A percentile compares a stretch with the other conserved stretches of the same genome.
phyloP scores from a whole-genome alignment of 1,140 invertebrate genomes.

The Heliconius himera region DNA sequence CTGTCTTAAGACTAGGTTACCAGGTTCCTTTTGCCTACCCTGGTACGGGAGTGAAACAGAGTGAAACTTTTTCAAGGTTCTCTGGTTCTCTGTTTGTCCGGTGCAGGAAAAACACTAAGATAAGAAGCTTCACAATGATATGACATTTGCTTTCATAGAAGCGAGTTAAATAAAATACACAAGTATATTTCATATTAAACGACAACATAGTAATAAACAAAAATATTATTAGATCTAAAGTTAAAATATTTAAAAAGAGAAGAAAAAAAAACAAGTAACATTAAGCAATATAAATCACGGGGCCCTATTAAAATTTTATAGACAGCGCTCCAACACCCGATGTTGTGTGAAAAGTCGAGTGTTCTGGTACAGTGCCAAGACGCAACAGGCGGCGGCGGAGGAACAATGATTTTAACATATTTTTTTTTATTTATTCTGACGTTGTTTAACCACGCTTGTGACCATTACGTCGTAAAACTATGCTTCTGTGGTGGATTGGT shows the following conservation, averaged over 20 bases:
- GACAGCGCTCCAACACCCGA: conserved; percentile 38
- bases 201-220: not conserved
- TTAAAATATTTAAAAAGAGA: not conserved
- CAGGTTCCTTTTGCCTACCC: too few relatives aligned
- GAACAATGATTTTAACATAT: conserved; percentile 13
- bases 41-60: too few relatives aligned
- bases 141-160: too few relatives aligned
- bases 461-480: not conserved
- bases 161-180: too few relatives aligned
- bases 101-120: too few relatives aligned
- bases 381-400: conserved; percentile 46
- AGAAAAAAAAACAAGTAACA: not conserved
- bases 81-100: too few relatives aligned
- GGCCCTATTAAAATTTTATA: conserved; percentile 39
- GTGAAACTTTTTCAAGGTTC: too few relatives aligned
- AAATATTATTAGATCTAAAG: not conserved
- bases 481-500: not conserved
- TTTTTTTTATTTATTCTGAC: not conserved
- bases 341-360: conserved; percentile 42
- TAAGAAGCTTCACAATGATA: too few relatives aligned
- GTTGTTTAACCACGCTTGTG: conserved; percentile 11
- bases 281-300: conserved; percentile 27
- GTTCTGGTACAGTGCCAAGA: conserved; percentile 43
- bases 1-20: too few relatives aligned
- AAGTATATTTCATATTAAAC: not conserved